Evolutionary conservation across 2,113 vertebrate species (phyloP).

Genomic region (Apodemus sylvaticus): DNA sequence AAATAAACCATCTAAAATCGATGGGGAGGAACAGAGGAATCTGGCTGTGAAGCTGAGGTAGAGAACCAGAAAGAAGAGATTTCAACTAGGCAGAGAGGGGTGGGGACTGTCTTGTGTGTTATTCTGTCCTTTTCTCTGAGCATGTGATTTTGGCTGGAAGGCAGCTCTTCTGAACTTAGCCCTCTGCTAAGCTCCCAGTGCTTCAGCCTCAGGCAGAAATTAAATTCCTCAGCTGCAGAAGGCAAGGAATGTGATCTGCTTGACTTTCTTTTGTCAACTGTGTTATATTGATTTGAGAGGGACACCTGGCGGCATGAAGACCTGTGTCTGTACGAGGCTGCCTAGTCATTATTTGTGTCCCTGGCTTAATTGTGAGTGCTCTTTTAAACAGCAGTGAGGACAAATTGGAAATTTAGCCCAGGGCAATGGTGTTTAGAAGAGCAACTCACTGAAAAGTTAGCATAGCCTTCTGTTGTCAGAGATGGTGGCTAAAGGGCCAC

Average conservation of each 20-base stretch:
- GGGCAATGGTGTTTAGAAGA: neutral
- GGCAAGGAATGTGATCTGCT: neutral
- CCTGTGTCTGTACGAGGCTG: neutral
- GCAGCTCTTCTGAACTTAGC: neutral
- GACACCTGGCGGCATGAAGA: neutral
- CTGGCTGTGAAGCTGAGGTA: neutral
- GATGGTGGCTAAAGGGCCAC: neutral
- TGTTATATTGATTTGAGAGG: neutral
- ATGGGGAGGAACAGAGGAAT: neutral
- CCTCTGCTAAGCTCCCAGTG: neutral
- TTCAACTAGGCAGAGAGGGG: neutral
- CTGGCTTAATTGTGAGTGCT: neutral
- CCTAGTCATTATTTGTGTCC: neutral
- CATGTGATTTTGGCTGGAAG: neutral
- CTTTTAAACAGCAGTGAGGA: neutral
- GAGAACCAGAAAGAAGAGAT: constrained; percentile 20
- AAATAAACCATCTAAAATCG: neutral
- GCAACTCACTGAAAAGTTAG: neutral
- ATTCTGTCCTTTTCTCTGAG: neutral
- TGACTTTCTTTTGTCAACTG: neutral
- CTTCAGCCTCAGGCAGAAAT: neutral
- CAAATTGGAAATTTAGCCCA: neutral
- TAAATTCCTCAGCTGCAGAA: neutral
- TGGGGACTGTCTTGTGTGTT: constrained; percentile 15
- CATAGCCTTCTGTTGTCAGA: neutral